A percentile compares a stretch with the other conserved stretches of the same genome.
Evolutionary conservation across 2,888 invertebrate genomes (phyloP).

Genomic region (Agrotis clavis): DNA sequence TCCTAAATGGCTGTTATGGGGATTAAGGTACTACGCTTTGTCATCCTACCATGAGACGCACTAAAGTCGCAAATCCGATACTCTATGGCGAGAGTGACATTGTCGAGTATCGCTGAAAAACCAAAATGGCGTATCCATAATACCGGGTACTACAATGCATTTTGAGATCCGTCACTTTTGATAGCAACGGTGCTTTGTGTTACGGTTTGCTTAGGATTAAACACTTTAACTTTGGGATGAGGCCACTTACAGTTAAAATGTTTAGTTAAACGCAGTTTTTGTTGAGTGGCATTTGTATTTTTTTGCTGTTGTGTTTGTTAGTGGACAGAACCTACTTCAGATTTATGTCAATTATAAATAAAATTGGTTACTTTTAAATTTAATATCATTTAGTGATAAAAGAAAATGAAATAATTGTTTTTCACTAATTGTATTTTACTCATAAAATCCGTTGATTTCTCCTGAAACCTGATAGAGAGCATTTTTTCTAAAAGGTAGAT

Average conservation of each 20-base stretch:
- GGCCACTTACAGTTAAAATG: slow-evolving; percentile 73
- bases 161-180: slow-evolving; percentile 87
- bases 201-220: slow-evolving; percentile 83
- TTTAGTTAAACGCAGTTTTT: slow-evolving; percentile 66
- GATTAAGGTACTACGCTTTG: slow-evolving; percentile 88
- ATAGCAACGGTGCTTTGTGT: slow-evolving; percentile 79
- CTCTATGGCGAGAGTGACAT: slow-evolving; percentile 64
- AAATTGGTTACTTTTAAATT: not conserved
- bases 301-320: slow-evolving; percentile 39
- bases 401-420: not conserved
- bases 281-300: slow-evolving; percentile 8
- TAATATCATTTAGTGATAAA: not conserved
- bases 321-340: slow-evolving; percentile 9
- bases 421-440: no score
- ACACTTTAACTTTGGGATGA: slow-evolving; percentile 78
- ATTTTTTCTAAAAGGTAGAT: not conserved
- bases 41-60: slow-evolving; percentile 79
- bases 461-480: no score
- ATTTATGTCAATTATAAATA: slow-evolving; percentile 7
- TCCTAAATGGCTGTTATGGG: slow-evolving; percentile 90
- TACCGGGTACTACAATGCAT: slow-evolving; percentile 75
- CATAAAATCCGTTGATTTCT: no score
- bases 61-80: slow-evolving; percentile 76
- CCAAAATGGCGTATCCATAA: slow-evolving; percentile 76
- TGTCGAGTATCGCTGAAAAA: slow-evolving; percentile 64